Conservation (phyloP, 2,113 vertebrate species). For the Mastomys coucha region DNA sequence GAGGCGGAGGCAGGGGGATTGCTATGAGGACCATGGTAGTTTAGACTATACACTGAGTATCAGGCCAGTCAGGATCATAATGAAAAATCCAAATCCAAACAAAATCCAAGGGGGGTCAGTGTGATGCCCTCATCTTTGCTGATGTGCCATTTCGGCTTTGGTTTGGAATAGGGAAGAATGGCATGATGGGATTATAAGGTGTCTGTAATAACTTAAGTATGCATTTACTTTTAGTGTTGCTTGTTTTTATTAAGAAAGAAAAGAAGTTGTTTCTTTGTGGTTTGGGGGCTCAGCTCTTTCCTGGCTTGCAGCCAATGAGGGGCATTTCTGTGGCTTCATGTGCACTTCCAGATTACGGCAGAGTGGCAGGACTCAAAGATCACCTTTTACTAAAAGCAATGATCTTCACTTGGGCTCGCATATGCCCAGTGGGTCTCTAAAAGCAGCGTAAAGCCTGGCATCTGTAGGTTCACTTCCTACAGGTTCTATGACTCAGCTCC, state of each 20-base stretch:
- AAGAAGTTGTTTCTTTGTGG: neutral
- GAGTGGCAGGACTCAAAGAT: neutral
- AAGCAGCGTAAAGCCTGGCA: neutral
- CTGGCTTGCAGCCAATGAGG: neutral
- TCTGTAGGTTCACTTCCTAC: neutral
- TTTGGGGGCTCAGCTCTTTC: neutral
- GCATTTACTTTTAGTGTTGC: neutral
- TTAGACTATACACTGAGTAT: neutral
- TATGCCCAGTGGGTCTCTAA: neutral
- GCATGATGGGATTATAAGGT: neutral
- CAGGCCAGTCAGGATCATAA: neutral
- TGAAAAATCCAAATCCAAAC: neutral
- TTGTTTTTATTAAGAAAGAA: neutral
- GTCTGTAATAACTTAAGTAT: slow-evolving; percentile 15
- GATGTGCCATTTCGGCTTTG: neutral
- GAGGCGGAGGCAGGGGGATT: neutral
- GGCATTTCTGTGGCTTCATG: neutral
- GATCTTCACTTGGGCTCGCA: neutral
- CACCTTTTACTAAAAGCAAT: neutral
- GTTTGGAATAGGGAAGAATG: slow-evolving; percentile 14
- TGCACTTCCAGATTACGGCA: neutral
- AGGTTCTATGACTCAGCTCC: neutral
- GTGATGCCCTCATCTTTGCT: neutral
- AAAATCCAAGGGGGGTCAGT: neutral
- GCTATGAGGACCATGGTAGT: neutral